Base-by-base conservation (phyloP, 23 tunicate genomes). In the Aplidium turbinatum region DNA sequence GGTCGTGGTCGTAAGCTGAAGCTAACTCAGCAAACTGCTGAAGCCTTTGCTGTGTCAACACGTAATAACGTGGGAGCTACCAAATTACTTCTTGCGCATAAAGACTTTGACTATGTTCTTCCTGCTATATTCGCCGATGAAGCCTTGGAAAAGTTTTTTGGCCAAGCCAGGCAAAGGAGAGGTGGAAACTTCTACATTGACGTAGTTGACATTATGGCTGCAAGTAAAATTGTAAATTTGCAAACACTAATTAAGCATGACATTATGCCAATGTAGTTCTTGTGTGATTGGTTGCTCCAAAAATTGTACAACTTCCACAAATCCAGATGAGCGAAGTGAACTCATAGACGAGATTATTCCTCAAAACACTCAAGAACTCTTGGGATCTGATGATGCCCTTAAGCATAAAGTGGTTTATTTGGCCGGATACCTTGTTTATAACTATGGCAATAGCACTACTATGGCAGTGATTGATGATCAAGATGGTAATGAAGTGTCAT, bases 131-230 rank as follows among this genome's bases (percentile, higher is more conserved):
- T 45, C 50, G 50, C 50, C 16, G 50, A 45, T 45, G 50, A 45
- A 45, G 50, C 50, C 50, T 45, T 45, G 50, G 50, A 45, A 45
- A 45, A 45, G 50, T 16, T 45, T 45, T 45, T 45, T 45, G 50
- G 50, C 50, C 50, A 45, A 45, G 50, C 50, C 50, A 45, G 50
- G 50, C 50, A 45, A 45, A 16, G 50, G 50, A 45, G 50, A 45
- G 50, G 50, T 45, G 50, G 50, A 45, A 45, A 45, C 50, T 45
- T 45, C 50, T 45, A 45, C 50, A 45, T 45, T 45, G 50, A 45
- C 50, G 16, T 45, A 11, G 50, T 16, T 45, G 50, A 13, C 50
- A 45, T 13, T 45, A 45, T 11, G 16, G 16, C 16, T 45, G 50
- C 16, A 45, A 45, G 50, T 16, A 45, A 45, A 45, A 13, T n/a